These are phyloP conservation scores for Andinoacara biseriatus DNA, from an alignment of 2,113 vertebrate species.

Conservation along the genomic window DNA sequence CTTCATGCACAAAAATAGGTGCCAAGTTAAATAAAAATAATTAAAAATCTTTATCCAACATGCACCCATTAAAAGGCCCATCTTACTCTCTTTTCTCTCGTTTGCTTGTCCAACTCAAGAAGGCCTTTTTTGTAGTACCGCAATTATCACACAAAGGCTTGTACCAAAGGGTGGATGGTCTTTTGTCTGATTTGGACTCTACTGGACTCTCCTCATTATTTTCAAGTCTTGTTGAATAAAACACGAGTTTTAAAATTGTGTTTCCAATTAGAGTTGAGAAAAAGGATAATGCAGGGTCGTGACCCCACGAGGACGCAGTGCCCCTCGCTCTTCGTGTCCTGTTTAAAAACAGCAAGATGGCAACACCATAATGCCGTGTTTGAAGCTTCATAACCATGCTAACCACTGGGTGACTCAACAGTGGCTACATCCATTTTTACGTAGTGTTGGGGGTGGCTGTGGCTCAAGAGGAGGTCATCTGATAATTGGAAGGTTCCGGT, in stretches of 20 bases:
- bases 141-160: not conserved
- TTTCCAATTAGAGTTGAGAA: not conserved
- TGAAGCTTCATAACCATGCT: not conserved
- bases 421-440: not conserved
- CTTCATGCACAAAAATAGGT: too few relatives aligned
- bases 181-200: not conserved
- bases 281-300: too few relatives aligned
- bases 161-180: not conserved
- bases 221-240: not conserved
- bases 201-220: not conserved
- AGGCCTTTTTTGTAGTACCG: not conserved
- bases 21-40: not conserved
- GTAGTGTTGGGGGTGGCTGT: too few relatives aligned
- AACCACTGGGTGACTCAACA: not conserved
- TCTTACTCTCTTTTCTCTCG: not conserved
- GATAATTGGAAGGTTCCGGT: too few relatives aligned
- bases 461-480: too few relatives aligned
- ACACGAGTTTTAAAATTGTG: not conserved
- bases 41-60: not conserved
- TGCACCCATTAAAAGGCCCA: not conserved
- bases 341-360: not conserved
- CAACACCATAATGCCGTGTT: not conserved
- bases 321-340: not conserved
- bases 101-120: not conserved
- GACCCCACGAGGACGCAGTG: not conserved